A percentile compares a stretch with the other conserved stretches of the same genome.
phyloP scores from a whole-genome alignment of 2,888 invertebrate genomes.

The Coecobrya sp. region DNA sequence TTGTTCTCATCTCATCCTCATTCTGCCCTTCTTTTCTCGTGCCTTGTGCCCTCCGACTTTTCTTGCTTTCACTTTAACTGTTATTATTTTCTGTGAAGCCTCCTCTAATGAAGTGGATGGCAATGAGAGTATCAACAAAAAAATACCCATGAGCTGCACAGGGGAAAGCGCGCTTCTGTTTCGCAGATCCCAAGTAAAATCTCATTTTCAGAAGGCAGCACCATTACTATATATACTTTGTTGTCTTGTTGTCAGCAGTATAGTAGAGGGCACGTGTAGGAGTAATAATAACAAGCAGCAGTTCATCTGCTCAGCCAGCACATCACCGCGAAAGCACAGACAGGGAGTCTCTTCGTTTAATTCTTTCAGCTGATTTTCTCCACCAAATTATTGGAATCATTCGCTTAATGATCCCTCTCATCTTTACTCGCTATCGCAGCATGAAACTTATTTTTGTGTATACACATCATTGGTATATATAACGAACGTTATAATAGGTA shows the following conservation, averaged over 20 bases:
- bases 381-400: constrained; percentile 62
- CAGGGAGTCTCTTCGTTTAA: constrained; percentile 38
- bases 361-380: constrained; percentile 53
- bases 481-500: too few species aligned
- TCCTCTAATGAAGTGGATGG: constrained; percentile 68
- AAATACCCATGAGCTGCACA: not conserved
- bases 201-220: constrained; percentile 35
- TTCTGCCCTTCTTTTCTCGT: not conserved
- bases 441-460: too few species aligned
- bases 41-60: not conserved
- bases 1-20: not conserved
- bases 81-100: constrained; percentile 57
- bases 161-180: not conserved
- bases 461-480: too few species aligned
- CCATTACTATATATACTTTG: not conserved
- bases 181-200: constrained; percentile 20
- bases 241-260: not conserved
- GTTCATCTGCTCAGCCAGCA: too few species aligned
- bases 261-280: too few species aligned
- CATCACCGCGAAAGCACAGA: not conserved
- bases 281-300: too few species aligned
- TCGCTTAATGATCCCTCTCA: constrained; percentile 43
- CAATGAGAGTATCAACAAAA: constrained; percentile 25
- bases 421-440: too few species aligned
- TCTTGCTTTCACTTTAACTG: constrained; percentile 38